Base-by-base conservation (phyloP, 2,888 invertebrate genomes). In the Julus scanicus region DNA sequence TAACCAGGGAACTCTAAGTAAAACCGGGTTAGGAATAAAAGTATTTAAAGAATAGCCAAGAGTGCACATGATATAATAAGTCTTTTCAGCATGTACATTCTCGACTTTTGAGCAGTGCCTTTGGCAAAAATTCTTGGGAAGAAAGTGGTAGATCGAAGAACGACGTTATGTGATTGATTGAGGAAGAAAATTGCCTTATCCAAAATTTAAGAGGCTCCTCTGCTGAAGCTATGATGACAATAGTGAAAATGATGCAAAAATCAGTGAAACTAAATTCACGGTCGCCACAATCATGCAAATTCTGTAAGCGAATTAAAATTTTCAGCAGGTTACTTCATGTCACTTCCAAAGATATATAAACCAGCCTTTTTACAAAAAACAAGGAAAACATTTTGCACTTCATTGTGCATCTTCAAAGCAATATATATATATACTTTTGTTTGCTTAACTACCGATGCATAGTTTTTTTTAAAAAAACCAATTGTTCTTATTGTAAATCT, bases 81-180 rank as follows among this genome's bases (percentile, higher is more conserved):
- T 71, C 71, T 71, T 71, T 71, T 71, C 71, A 71, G 71, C 71
- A 71, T 71, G 71, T 71, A 71, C 71, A 71, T 71, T 71, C 71
- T 71, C 71, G 71, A 71, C 48, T 84, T 84, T 84, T 84, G 84
- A 84, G 84, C 84, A 84, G 84, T 84, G 84, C 84, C 84, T 84
- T 84, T 84, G 84, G 84, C 84, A 48, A 84, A 84, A 44, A 84
- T 84, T 84, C 48, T 48, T 84, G 84, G n/a, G 37, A 37, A 39
- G 71, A 71, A 71, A 71, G n/a, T 71, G 71, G 71, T 71, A 71
- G 29, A 71, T 71, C 29, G 71, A 29, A 71, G 71, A 71, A 71
- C 29, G 71, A 29, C 71, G 11, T 29, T 11, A 71, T n/a, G 29
- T 29, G 11, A 71, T 71, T 71, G 71, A 71, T 71, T 71, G 71